Conservation (phyloP, 92 coral and sea anemone species). For the Zoanthus sociatus region DNA sequence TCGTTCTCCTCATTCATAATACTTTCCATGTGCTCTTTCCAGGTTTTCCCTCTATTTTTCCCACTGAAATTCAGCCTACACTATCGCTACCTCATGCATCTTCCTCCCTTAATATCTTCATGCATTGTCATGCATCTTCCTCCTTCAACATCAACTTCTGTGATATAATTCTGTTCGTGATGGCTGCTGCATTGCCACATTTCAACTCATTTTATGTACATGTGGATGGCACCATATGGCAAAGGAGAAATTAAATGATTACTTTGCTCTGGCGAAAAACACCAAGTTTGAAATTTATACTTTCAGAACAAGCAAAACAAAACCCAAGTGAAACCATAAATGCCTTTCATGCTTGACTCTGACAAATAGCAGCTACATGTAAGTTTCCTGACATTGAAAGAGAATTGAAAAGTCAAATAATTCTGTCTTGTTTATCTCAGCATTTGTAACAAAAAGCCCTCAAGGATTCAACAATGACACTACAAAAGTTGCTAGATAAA, state of each 20-base stretch:
- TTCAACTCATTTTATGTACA: constrained; percentile 60
- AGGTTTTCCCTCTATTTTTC: no score
- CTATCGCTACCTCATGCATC: no score
- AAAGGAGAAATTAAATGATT: constrained; percentile 43
- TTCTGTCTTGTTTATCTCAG: constrained; percentile 25
- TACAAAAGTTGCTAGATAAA: constrained; percentile 18
- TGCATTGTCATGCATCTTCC: no score
- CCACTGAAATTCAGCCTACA: no score
- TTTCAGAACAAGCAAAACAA: constrained; percentile 37
- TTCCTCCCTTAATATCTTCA: no score
- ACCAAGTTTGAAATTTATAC: constrained; percentile 47
- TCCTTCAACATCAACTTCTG: neutral
- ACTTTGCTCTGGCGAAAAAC: constrained; percentile 58
- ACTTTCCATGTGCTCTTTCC: no score
- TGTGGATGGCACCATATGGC: constrained; percentile 33
- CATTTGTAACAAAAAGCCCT: constrained; percentile 10
- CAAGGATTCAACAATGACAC: constrained; percentile 30
- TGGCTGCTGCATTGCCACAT: constrained; percentile 49
- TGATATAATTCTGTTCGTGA: constrained; percentile 8
- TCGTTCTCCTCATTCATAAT: no score
- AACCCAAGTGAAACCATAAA: no score
- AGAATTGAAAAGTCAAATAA: constrained; percentile 18
- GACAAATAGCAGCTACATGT: constrained; percentile 38
- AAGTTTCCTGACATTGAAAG: constrained; percentile 32
- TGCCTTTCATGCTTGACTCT: no score